Conservation (phyloP, 2,888 invertebrate genomes). For the Drosophila austrosaltans region DNA sequence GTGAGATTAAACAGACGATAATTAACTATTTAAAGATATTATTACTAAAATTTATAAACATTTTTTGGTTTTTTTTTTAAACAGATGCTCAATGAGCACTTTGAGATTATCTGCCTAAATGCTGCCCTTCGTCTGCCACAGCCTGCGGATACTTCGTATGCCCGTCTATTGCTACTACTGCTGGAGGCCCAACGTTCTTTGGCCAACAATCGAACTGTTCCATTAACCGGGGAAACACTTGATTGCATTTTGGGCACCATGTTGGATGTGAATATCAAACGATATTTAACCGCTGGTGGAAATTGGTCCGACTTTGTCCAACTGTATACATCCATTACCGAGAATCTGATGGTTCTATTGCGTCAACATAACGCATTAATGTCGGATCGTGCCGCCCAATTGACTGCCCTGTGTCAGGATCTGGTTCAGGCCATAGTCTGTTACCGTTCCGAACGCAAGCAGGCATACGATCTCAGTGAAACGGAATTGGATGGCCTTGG, state of each 20-base stretch:
- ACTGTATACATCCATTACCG: slow-evolving; percentile 69
- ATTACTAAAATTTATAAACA: neutral
- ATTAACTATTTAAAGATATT: neutral
- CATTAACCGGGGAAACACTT: slow-evolving; percentile 77
- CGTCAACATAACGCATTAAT: slow-evolving; percentile 73
- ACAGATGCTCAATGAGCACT: slow-evolving; percentile 82
- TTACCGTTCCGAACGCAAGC: slow-evolving; percentile 81
- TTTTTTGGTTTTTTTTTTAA: no score
- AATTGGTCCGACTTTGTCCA: slow-evolving; percentile 64
- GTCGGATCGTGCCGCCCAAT: slow-evolving; percentile 81
- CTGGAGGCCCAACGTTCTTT: slow-evolving; percentile 75
- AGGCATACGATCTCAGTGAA: slow-evolving; percentile 64
- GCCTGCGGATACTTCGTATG: slow-evolving; percentile 31
- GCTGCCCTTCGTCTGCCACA: slow-evolving; percentile 64
- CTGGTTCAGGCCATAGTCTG: slow-evolving; percentile 80
- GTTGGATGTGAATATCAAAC: slow-evolving; percentile 79
- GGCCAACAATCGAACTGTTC: slow-evolving; percentile 77
- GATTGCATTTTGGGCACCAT: slow-evolving; percentile 80
- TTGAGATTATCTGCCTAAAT: slow-evolving; percentile 76
- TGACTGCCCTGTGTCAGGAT: slow-evolving; percentile 79
- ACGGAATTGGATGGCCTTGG: slow-evolving; percentile 78
- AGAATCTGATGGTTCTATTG: slow-evolving; percentile 72
- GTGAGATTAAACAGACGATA: slow-evolving; percentile 60
- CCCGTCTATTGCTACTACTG: slow-evolving; percentile 59
- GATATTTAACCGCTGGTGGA: slow-evolving; percentile 66